Evolutionary conservation across 2,888 invertebrate genomes (phyloP), one percentile per base, ranked within the genome.

Genomic region (Gibbula magus): DNA sequence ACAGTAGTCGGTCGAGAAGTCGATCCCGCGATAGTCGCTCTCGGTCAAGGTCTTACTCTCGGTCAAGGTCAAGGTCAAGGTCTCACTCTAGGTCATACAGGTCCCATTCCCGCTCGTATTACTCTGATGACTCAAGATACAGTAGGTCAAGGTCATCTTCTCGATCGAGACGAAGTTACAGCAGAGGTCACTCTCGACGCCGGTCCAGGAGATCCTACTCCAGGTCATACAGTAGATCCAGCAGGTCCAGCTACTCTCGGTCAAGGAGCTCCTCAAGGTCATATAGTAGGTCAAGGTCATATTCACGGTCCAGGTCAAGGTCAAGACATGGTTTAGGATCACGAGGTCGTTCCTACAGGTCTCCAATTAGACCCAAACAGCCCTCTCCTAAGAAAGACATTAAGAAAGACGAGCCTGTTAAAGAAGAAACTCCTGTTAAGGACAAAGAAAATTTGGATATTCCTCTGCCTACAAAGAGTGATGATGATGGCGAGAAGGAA

Each of bases 131-230:
- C 83, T 87, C 77, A 54, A 85, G 85, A 61, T 86, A 86, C 81
- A 86, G 88, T 80, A 82, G 86, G 45, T 88, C 88, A 67, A 79
- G 86, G 22, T 89, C 89, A 73, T 85, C 86, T 18, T 82, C 88
- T 32, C 82, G 89, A 39, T 88, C 88, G 66, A 82, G 88, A 75
- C 80, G 88, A 67, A 84, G 84, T 79, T 84, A 84, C 67, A 87
- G 88, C 51, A 81, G 89, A 56, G 86, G 88, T 56, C 85, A 85
- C 53, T 88, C 88, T n/a, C 78, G 87, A n/a, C 81, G 79, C 66
- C 73, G 82, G 13, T 81, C 79, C 16, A 81, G 78, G 32, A 80
- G 80, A 54, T 89, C 86, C n/a, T 85, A 85, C 39, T 86, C 88
- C 25, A 83, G 88, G 56, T 89, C 86, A 16, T 85, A 85, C 51